Conservation (phyloP, 2,888 invertebrate species). For the Hirudinaria manillensis region DNA sequence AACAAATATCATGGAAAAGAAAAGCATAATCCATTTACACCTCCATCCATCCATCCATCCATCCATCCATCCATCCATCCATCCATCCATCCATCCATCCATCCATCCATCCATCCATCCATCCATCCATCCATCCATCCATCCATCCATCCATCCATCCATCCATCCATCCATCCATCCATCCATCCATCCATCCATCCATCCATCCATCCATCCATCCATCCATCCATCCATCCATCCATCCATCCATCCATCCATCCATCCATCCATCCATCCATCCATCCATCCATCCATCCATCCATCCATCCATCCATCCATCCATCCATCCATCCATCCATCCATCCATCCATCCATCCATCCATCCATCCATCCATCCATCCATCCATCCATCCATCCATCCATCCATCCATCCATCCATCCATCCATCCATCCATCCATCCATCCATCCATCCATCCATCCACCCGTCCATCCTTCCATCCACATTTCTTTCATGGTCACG, state of each 20-base stretch:
- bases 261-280: constrained; percentile 6
- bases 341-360: constrained; percentile 7
- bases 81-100: background rate
- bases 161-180: background rate
- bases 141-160: background rate
- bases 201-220: background rate
- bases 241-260: background rate
- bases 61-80: constrained; percentile 1
- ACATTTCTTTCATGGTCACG: background rate
- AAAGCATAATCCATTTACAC: too few species aligned
- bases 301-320: constrained; percentile 7
- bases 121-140: background rate
- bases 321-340: constrained; percentile 7
- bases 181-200: background rate
- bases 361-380: constrained; percentile 7
- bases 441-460: background rate
- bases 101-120: background rate
- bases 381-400: too few species aligned
- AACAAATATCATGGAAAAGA: too few species aligned
- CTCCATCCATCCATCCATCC: too few species aligned
- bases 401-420: too few species aligned
- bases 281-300: constrained; percentile 12
- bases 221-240: background rate
- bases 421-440: background rate
- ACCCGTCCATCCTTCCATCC: background rate